phyloP scores from a whole-genome alignment of 1,140 invertebrate genomes.

The Onthophagus taurus region DNA sequence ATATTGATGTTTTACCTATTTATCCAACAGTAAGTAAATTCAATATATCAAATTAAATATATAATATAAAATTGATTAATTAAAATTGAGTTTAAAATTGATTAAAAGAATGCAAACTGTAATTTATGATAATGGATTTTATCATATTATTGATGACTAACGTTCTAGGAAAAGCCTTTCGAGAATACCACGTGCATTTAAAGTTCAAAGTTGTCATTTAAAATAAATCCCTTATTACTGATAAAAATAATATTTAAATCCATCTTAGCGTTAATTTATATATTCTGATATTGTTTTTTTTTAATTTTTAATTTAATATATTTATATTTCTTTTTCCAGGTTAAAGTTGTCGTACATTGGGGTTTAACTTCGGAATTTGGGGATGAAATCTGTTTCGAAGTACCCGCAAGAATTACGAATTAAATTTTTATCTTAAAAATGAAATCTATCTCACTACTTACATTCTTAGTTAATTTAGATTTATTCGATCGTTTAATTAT shows the following conservation, averaged over 20 bases:
- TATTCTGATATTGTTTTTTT: no score
- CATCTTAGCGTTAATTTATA: no score
- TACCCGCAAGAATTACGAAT: slow-evolving; percentile 51
- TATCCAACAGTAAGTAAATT: slow-evolving; percentile 52
- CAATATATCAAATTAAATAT: not conserved
- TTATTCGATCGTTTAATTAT: no score
- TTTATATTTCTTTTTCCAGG: slow-evolving; percentile 30
- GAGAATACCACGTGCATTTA: slow-evolving; percentile 1
- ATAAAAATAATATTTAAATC: no score
- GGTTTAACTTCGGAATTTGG: slow-evolving; percentile 39
- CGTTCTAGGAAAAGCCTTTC: no score
- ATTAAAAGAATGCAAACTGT: not conserved
- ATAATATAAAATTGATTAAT: not conserved
- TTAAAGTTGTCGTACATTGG: slow-evolving; percentile 52
- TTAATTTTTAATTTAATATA: not conserved
- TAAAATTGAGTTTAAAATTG: no score
- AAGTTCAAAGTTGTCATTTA: no score
- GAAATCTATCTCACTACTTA: no score
- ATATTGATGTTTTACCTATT: slow-evolving; percentile 52
- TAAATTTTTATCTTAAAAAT: no score
- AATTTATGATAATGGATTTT: not conserved
- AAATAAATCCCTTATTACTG: no score
- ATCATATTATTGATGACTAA: no score
- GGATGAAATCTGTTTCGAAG: slow-evolving; percentile 54
- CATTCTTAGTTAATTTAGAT: no score